Conservation (phyloP, 2,113 vertebrate genomes). For the Pyxicephalus adspersus region DNA sequence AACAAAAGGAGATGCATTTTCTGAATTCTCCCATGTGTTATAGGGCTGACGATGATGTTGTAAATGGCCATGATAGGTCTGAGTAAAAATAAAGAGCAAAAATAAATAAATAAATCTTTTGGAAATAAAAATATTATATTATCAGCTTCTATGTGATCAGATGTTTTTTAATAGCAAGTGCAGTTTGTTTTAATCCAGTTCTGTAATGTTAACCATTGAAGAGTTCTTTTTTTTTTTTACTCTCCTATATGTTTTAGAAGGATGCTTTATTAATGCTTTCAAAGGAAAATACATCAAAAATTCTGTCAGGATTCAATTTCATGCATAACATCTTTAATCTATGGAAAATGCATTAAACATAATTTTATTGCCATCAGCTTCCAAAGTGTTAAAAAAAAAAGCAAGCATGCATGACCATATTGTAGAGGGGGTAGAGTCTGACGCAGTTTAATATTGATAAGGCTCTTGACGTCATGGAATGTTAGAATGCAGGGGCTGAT, state of each 20-base stretch:
- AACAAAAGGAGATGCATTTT: too few species aligned
- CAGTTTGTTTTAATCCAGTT: neutral
- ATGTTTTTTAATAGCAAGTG: neutral
- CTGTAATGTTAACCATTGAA: neutral
- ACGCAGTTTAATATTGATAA: slow-evolving; percentile 35
- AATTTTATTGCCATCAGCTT: neutral
- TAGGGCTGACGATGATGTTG: too few species aligned
- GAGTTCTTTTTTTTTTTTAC: neutral
- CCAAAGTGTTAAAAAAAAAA: slow-evolving; percentile 25
- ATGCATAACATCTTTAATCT: neutral
- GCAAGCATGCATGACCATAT: slow-evolving; percentile 29
- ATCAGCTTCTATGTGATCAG: neutral
- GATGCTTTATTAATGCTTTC: neutral
- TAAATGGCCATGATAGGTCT: neutral
- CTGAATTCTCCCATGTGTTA: too few species aligned
- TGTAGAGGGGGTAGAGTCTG: slow-evolving; percentile 11
- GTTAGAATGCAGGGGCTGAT: slow-evolving; percentile 24
- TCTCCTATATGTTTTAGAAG: neutral
- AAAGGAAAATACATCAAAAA: neutral
- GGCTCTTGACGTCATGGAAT: slow-evolving; percentile 36
- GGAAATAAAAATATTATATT: neutral
- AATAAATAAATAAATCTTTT: neutral
- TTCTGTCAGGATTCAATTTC: neutral
- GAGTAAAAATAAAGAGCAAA: neutral
- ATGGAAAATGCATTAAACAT: neutral